Conservation (phyloP, 1,140 invertebrate genomes). For the Drosophila baimaii region DNA sequence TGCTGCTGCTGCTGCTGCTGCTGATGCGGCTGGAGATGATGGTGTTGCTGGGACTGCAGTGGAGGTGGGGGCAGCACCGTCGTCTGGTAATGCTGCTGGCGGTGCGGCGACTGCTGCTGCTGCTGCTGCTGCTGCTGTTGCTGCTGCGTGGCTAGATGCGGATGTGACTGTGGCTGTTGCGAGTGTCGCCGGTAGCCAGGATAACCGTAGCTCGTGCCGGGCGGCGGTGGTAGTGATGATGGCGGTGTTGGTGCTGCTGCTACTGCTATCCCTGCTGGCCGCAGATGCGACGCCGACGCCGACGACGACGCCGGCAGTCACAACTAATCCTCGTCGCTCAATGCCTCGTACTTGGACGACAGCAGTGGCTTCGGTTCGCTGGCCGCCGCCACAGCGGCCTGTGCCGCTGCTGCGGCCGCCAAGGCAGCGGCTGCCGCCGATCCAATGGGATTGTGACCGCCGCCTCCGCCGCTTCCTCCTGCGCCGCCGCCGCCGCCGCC, state of each 20-base stretch:
- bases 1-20: constrained; percentile 37
- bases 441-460: constrained; percentile 59
- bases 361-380: constrained; percentile 91
- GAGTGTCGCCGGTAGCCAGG: constrained; percentile 48
- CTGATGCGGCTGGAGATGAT: constrained; percentile 15
- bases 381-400: constrained; percentile 76
- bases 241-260: constrained; percentile 23
- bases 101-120: constrained; percentile 33
- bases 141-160: constrained; percentile 14
- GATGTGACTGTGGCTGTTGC: constrained; percentile 14
- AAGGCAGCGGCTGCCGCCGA: constrained; percentile 59
- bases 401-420: constrained; percentile 63
- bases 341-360: constrained; percentile 93
- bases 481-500: constrained; percentile 17
- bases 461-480: constrained; percentile 27
- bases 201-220: constrained; percentile 47
- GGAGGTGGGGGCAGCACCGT: constrained; percentile 58
- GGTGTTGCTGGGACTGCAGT: constrained; percentile 50
- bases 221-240: constrained; percentile 25
- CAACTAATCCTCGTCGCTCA: constrained; percentile 93
- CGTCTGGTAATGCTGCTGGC: constrained; percentile 36
- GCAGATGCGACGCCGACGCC: constrained; percentile 65
- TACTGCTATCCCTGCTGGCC: constrained; percentile 52
- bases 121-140: constrained; percentile 26
- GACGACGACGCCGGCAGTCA: constrained; percentile 83